Conservation (phyloP, 2,797 vertebrate species). For the Leptatherina wallacei region DNA sequence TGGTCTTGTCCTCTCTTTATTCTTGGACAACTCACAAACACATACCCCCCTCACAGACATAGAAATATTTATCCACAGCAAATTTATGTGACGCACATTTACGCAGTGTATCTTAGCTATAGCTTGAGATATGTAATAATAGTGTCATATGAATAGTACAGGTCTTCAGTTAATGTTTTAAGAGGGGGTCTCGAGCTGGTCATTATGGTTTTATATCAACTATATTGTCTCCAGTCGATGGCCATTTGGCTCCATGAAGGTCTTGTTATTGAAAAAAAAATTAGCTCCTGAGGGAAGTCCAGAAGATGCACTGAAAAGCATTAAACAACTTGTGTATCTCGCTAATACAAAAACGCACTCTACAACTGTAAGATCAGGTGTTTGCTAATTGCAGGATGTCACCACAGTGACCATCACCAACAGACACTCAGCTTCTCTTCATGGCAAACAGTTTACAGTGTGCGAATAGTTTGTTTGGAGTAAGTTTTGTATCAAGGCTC, state of each 20-base stretch:
- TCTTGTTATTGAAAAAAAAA: conserved; percentile 37
- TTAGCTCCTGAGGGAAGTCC: conserved; percentile 12
- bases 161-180: conserved; percentile 64
- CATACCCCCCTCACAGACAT: conserved; percentile 40
- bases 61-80: conserved; percentile 73
- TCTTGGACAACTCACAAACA: conserved; percentile 66
- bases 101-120: conserved; percentile 62
- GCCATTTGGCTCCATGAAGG: conserved; percentile 12
- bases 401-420: background rate
- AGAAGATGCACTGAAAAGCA: background rate
- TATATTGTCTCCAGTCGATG: conserved; percentile 34
- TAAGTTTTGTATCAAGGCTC: conserved; percentile 17
- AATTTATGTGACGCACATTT: conserved; percentile 73
- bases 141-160: conserved; percentile 50
- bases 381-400: conserved; percentile 14
- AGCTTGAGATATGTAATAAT: conserved; percentile 49
- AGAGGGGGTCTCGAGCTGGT: conserved; percentile 59
- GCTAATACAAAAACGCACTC: background rate
- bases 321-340: background rate
- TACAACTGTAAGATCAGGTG: background rate
- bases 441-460: background rate
- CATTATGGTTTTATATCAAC: conserved; percentile 62
- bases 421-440: background rate
- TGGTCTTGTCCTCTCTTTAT: conserved; percentile 75
- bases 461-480: conserved; percentile 1